Base-by-base conservation (phyloP, 2,888 invertebrate species). In the Resseliella maxima region DNA sequence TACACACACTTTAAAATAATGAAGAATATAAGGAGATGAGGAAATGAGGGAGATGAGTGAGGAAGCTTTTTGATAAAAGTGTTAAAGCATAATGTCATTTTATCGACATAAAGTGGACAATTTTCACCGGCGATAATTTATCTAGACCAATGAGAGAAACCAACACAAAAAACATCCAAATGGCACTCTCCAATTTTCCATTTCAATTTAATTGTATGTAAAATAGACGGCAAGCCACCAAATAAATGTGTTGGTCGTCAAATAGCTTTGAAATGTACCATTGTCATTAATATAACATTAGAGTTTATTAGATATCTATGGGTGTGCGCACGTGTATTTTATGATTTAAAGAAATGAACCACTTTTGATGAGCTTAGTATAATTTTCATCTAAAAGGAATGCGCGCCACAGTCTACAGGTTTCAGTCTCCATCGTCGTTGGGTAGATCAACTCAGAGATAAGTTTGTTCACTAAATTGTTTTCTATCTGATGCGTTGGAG, bases 51-150 rank as follows among this genome's bases (percentile, higher is more conserved):
- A 24, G 12, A 41, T 41, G 5, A 12, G 41, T 41, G 50, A 18
- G 18, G 50, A 59, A 72, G 72, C 72, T 18, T n/a, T n/a, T 50
- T 50, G 46, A 18, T 18, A 50, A 50, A 50, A 50, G 46, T 50
- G 72, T 72, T 72, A 12, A 27, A 31, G 72, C 35, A 35, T 15
- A 72, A 72, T 31, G 5, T 72, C 72, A 72, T 31, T 72, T 72
- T 72, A 72, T 72, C 72, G 72, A 72, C 72, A 72, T 72, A 15
- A 72, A 12, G 31, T 72, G 18, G 35, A 72, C 72, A 72, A 31
- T 27, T 72, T 72, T 72, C 72, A n/a, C 15, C 3, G n/a, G 72
- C 72, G 72, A 72, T 72, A 72, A 72, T 72, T 72, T 72, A 72
- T 31, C 31, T 35, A 72, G 46, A 18, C 18, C 12, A n/a, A n/a